Conservation (phyloP, 2,113 vertebrate genomes). For the Cairina moschata region DNA sequence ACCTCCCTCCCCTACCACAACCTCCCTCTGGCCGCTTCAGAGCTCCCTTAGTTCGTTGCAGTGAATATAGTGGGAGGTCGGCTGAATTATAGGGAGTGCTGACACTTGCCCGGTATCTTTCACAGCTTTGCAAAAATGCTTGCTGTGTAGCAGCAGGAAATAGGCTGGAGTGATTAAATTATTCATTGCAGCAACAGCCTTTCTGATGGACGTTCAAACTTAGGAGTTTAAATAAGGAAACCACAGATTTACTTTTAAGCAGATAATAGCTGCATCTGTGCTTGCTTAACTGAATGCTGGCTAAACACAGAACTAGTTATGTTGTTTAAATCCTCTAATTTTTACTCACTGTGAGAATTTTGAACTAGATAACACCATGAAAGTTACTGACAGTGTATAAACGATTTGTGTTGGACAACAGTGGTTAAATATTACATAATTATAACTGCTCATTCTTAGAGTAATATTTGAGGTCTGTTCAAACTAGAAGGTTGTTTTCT, state of each 20-base stretch:
- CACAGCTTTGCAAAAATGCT: neutral
- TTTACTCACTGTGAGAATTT: neutral
- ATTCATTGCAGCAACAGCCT: slow-evolving; percentile 61
- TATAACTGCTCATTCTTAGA: neutral
- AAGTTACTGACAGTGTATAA: slow-evolving; percentile 16
- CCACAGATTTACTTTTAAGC: slow-evolving; percentile 66
- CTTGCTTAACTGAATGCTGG: slow-evolving; percentile 53
- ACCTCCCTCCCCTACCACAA: neutral
- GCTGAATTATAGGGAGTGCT: neutral
- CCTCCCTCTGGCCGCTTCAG: neutral
- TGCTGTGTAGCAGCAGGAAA: neutral
- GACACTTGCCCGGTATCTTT: neutral
- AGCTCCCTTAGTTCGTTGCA: neutral
- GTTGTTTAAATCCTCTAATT: slow-evolving; percentile 46
- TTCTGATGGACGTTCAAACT: slow-evolving; percentile 63
- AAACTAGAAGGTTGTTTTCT: neutral
- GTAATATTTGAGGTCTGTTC: neutral
- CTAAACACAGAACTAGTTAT: slow-evolving; percentile 51
- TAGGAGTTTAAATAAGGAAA: slow-evolving; percentile 71
- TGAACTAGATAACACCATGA: neutral
- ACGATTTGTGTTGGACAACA: neutral
- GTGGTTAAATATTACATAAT: neutral
- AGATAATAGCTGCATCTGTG: slow-evolving; percentile 54
- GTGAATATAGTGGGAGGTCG: neutral
- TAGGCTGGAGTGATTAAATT: slow-evolving; percentile 65